Evolutionary conservation across 2,113 vertebrate genomes (phyloP).

Genomic region (Caranx melampygus): DNA sequence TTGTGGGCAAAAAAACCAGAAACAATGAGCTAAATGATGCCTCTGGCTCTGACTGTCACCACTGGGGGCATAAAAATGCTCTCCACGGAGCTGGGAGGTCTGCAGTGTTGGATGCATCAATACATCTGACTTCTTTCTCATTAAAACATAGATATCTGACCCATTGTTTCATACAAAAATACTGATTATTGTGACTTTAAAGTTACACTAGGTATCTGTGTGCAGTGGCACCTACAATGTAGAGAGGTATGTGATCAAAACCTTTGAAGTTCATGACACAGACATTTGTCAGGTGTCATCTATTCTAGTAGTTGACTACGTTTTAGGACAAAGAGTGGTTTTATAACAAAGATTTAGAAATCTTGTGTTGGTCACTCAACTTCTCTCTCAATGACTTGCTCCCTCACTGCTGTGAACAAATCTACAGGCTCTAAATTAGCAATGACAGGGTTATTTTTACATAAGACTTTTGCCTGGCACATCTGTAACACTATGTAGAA

Average conservation of each 20-base stretch:
- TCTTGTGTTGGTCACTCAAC: not conserved
- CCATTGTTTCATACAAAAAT: not conserved
- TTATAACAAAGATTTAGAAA: not conserved
- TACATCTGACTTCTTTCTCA: not conserved
- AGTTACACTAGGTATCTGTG: not conserved
- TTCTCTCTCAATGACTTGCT: not conserved
- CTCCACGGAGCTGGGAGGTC: too few relatives aligned
- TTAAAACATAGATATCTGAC: not conserved
- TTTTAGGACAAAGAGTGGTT: not conserved
- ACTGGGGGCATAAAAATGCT: too few relatives aligned
- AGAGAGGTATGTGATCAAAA: not conserved
- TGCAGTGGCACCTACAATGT: not conserved
- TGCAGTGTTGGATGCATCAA: not conserved
- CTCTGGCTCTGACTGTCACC: too few relatives aligned
- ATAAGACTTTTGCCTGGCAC: not conserved
- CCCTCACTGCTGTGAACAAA: not conserved
- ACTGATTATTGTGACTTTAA: not conserved
- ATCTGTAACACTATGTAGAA: conserved; percentile 2
- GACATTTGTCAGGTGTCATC: not conserved
- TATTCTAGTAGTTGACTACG: too few relatives aligned
- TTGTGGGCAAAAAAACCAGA: not conserved
- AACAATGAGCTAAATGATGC: not conserved
- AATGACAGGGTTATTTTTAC: conserved; percentile 16
- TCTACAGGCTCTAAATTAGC: conserved; percentile 7
- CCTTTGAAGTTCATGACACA: not conserved